phyloP scores from a whole-genome alignment of 2,888 invertebrate genomes.

The Formica aserva region DNA sequence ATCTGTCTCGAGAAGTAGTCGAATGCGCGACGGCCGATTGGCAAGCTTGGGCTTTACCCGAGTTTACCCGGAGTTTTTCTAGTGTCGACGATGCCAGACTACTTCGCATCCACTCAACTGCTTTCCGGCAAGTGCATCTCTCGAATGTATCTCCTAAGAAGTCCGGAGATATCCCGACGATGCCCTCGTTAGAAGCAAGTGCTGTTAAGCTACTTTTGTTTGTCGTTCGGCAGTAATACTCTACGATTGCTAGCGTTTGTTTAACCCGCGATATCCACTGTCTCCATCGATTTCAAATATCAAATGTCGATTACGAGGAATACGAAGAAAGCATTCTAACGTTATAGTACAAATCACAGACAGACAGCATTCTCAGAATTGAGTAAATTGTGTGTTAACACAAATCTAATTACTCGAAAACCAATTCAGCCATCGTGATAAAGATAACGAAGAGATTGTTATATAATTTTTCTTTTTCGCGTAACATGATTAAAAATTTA shows the following conservation, averaged over 20 bases:
- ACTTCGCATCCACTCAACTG: neutral
- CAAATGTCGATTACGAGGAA: neutral
- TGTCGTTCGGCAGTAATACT: neutral
- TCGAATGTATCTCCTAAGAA: neutral
- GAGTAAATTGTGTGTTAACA: neutral
- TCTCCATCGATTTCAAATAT: neutral
- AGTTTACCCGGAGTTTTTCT: conserved; percentile 11
- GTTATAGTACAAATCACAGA: neutral
- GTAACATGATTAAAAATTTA: neutral
- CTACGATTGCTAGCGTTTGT: conserved; percentile 6
- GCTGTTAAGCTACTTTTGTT: conserved; percentile 29
- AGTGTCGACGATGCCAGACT: neutral
- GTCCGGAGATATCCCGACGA: conserved; percentile 8
- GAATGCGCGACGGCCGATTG: conserved; percentile 31
- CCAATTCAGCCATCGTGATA: neutral
- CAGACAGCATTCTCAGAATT: neutral
- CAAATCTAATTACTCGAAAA: neutral
- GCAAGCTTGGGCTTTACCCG: neutral
- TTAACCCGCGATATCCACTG: neutral
- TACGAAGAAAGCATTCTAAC: neutral
- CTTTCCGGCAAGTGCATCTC: neutral
- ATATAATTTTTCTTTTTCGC: neutral
- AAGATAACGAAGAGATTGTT: neutral
- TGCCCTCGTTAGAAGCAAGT: neutral
- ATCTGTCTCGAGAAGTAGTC: conserved; percentile 33